Percentiles rank a stretch among this genome's conserved stretches.
These are phyloP conservation scores for Agrypnus murinus DNA, from an alignment of 2,888 invertebrate species.

Conservation along the genomic window DNA sequence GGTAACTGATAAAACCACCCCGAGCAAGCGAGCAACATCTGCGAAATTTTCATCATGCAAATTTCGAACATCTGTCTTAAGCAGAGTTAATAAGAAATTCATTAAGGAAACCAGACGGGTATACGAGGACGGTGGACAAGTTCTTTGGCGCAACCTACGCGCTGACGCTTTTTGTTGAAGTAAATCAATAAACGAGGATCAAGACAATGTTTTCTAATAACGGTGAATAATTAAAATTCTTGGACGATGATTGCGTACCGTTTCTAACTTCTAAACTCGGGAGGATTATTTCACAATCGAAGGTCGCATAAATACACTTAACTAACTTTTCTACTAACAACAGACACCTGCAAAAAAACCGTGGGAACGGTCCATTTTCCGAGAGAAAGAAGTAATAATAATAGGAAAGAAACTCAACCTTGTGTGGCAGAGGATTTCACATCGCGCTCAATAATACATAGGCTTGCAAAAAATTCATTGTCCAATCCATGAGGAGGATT, in stretches of 20 bases:
- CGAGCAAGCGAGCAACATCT: background rate
- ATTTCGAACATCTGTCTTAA: background rate
- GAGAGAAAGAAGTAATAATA: constrained; percentile 12
- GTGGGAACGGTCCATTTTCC: constrained; percentile 38
- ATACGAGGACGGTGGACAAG: constrained; percentile 9
- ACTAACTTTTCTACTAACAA: no score
- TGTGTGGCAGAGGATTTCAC: background rate
- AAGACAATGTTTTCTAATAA: constrained; percentile 31
- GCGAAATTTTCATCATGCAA: constrained; percentile 8
- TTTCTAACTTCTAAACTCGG: constrained; percentile 14
- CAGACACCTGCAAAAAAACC: constrained; percentile 38
- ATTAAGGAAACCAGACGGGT: constrained; percentile 25
- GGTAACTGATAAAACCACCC: constrained; percentile 11
- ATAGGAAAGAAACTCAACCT: constrained; percentile 25
- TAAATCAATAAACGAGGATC: constrained; percentile 21
- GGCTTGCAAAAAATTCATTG: constrained; percentile 17
- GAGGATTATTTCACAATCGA: constrained; percentile 35
- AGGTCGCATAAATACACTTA: constrained; percentile 18
- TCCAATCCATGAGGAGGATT: constrained; percentile 20
- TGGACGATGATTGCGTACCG: constrained; percentile 23
- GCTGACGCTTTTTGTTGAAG: constrained; percentile 17
- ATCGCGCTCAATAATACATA: constrained; percentile 19
- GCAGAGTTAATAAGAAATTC: constrained; percentile 23
- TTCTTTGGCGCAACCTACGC: constrained; percentile 13
- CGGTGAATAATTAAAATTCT: constrained; percentile 35